Percentiles rank a stretch among this genome's conserved stretches.
Evolutionary conservation across 2,888 invertebrate genomes (phyloP).

Genomic region (Ischnura elegans): DNA sequence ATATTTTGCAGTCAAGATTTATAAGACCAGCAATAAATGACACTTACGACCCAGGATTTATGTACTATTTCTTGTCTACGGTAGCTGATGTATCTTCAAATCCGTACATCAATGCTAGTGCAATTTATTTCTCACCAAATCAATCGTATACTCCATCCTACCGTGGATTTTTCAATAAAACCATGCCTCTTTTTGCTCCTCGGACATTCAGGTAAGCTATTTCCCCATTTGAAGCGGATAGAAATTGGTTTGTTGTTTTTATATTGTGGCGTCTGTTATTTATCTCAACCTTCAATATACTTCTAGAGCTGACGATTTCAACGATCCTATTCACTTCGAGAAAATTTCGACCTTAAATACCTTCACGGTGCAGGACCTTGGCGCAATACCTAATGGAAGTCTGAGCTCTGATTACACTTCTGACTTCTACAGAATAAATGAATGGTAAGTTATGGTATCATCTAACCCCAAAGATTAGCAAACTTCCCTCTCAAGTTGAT

Average conservation of each 20-base stretch:
- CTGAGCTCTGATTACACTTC: slow-evolving; percentile 93
- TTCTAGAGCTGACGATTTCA: slow-evolving; percentile 91
- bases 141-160: slow-evolving; percentile 96
- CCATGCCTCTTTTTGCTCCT: slow-evolving; percentile 95
- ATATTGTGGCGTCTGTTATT: background rate
- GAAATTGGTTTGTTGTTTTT: background rate
- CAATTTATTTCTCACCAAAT: slow-evolving; percentile 96
- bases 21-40: slow-evolving; percentile 94
- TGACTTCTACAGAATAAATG: slow-evolving; percentile 93
- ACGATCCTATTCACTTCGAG: slow-evolving; percentile 96
- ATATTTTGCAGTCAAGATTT: slow-evolving; percentile 93
- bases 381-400: slow-evolving; percentile 89
- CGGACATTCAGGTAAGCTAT: slow-evolving; percentile 84
- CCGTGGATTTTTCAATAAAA: slow-evolving; percentile 97
- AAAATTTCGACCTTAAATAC: slow-evolving; percentile 97
- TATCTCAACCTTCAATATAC: slow-evolving; percentile 70
- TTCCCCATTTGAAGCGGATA: background rate
- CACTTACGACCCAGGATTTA: slow-evolving; percentile 97
- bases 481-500: background rate
- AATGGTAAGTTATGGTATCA: slow-evolving; percentile 83
- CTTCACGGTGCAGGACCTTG: slow-evolving; percentile 91
- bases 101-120: slow-evolving; percentile 94
- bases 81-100: slow-evolving; percentile 97
- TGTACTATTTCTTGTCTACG: slow-evolving; percentile 97
- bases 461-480: background rate